These are phyloP conservation scores for Picus viridis DNA, from an alignment of 2,797 vertebrate genomes.

Conservation along the genomic window DNA sequence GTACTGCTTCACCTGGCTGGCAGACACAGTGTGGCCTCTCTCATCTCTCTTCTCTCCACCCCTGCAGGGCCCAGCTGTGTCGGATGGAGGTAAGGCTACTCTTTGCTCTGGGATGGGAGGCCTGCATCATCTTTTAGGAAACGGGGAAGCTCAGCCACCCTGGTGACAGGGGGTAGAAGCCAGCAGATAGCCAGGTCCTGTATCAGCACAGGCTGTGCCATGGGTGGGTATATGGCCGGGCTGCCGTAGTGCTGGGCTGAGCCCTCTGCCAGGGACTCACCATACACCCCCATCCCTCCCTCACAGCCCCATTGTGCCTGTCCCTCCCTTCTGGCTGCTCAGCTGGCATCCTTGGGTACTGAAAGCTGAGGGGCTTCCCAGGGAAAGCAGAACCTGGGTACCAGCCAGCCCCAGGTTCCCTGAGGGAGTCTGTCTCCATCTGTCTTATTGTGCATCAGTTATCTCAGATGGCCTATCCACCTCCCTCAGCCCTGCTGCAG, in stretches of 20 bases:
- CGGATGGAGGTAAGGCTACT: constrained; percentile 92
- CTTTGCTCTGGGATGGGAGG: neutral
- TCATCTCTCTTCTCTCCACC: constrained; percentile 44
- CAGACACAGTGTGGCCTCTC: neutral
- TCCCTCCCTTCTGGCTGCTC: neutral
- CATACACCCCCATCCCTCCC: fast-evolving
- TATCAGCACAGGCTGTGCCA: constrained; percentile 7
- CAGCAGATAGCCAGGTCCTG: neutral
- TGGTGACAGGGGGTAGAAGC: neutral
- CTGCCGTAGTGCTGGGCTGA: neutral
- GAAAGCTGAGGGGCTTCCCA: neutral
- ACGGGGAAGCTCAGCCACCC: neutral
- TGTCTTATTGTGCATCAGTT: neutral
- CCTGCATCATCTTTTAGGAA: neutral
- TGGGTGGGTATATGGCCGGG: fast-evolving
- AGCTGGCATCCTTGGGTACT: neutral
- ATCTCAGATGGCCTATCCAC: neutral
- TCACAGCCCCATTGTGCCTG: fast-evolving
- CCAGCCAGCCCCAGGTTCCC: neutral
- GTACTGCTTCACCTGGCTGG: neutral
- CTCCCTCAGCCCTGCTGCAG: fast-evolving
- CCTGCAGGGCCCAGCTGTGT: constrained; percentile 90
- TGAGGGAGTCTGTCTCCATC: neutral
- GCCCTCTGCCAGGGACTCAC: neutral
- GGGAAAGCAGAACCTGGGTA: neutral